Evolutionary conservation across 2,888 invertebrate species (phyloP).

Genomic region (Diabrotica balteata): DNA sequence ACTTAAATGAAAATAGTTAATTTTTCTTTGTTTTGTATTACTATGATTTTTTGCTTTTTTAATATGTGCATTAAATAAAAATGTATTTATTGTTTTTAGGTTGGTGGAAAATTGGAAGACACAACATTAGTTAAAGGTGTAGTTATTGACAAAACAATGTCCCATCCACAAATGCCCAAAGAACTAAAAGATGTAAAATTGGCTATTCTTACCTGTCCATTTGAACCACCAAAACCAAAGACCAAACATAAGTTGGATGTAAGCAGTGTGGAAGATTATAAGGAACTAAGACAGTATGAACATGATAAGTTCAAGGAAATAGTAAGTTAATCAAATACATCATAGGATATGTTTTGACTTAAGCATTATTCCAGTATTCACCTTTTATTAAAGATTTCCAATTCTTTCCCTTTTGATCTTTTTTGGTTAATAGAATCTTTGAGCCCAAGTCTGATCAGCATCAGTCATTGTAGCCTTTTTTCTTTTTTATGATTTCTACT

Average conservation of each 20-base stretch:
- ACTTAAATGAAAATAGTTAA: too few relatives aligned
- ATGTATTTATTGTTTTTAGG: conserved; percentile 34
- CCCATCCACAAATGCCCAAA: conserved; percentile 99
- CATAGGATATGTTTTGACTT: too few relatives aligned
- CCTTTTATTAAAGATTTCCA: too few relatives aligned
- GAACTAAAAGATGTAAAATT: conserved; percentile 86
- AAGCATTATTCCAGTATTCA: too few relatives aligned
- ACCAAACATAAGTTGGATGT: conserved; percentile 99
- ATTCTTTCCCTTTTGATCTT: too few relatives aligned
- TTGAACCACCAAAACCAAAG: conserved; percentile 99
- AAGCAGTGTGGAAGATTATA: conserved; percentile 94
- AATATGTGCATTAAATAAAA: background rate
- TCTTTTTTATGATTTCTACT: too few relatives aligned
- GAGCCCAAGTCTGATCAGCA: too few relatives aligned
- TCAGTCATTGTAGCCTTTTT: too few relatives aligned
- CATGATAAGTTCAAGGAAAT: conserved; percentile 94
- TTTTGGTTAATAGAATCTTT: too few relatives aligned
- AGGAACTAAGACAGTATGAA: conserved; percentile 90
- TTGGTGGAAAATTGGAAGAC: conserved; percentile 96
- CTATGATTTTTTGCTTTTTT: background rate
- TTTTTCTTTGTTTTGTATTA: too few relatives aligned
- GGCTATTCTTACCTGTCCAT: conserved; percentile 98
- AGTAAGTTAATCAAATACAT: conserved; percentile 64
- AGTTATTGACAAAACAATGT: conserved; percentile 97
- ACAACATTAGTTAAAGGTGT: conserved; percentile 96